Evolutionary conservation across 2,888 invertebrate genomes (phyloP), one percentile per base, ranked within the genome.

Genomic region (Xestobium rufovillosum): DNA sequence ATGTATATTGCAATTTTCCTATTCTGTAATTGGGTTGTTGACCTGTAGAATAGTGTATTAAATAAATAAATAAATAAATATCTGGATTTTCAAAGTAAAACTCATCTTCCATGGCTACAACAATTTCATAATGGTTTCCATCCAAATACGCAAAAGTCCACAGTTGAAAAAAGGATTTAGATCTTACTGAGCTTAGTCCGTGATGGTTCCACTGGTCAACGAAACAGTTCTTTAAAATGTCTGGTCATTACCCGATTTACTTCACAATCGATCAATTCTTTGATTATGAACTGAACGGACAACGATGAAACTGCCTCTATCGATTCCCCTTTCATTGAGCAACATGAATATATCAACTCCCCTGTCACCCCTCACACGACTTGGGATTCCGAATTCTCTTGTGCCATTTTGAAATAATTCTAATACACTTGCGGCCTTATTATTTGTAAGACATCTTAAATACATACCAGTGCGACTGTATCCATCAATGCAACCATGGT

Each of bases 401-500:
- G 34, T 28, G 13, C 42, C 42, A 19, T 43, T 16, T 34, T 30
- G 25, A 28, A 44, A 44, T 19, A 39, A 30, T 4, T 36, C 13
- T 16, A 44, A 17, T 16, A 40, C 44, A 31, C 19, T 43, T 12
- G 14, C 17, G 8, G 44, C 32, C 26, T 37, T 40, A 34, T 44
- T 44, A 15, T 44, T 28, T 8, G 30, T 28, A 14, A 40, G 9
- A 34, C 44, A 44, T 26, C 36, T 11, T 17, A 44, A 29, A 23
- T 44, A 43, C 15, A 44, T 43, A 26, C 42, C 27, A 9, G 16
- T 9, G 14, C 42, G 32, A 27, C 44, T 44, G 32, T 14, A 36
- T 12, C 44, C 42, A 30, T 44, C 44, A 25, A 44, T 25, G 29
- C 42, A 43, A n/a, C 42, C 42, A 28, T 40, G 42, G 15, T 16